Base-by-base conservation (phyloP, 2,113 vertebrate species). In the Bubalus kerabau region DNA sequence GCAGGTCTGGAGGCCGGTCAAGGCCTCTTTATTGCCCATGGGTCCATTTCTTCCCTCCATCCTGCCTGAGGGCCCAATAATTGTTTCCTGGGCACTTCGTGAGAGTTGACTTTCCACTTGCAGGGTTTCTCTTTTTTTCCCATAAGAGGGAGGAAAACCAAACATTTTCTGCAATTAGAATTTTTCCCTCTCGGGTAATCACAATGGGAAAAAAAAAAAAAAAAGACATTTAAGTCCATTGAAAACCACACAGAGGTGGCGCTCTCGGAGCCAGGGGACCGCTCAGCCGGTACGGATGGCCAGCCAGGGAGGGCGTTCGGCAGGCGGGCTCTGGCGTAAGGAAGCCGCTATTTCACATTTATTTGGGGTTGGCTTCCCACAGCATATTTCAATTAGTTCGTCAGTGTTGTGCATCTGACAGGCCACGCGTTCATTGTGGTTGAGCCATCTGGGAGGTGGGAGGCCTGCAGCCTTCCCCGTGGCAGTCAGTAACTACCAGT, bases 371-470 rank as follows among this genome's bases (percentile, higher is more conserved):
- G 74, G 76, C 94, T 96, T 48, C 88, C 88, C 76, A 56, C 95
- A 96, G 98, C 96, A 91, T 95, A 56, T 99, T 98, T 98, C 96
- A 78, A 64, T 92, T 87, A 32, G 2, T 78, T 98, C 43, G 32
- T 93, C 30, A 71, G 93, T 94, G 98, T 96, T 98, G 98, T 97
- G 97, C 98, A 98, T 98, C 98, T 98, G 97, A 98, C 99, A 98
- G 98, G 98, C 98, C 26, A 26, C 95, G 96, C 92, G 11, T 98
- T 98, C 98, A 89, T 97, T 98, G 98, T 98, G 98, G 98, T 96
- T 94, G 96, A 85, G 52, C 98, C 98, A 98, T 98, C 98, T 99
- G 99, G 98, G 98, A 87, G 1, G 98, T 98, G 97, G 99, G 99
- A 97, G 98, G 98, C 98, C 96, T 91, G 97, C 98, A 97, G 98